Evolutionary conservation across 37 sponge, comb jelly and placozoan genomes (phyloP), one percentile per base, ranked within the genome.

Genomic region (Diacarnus erythraeanus): DNA sequence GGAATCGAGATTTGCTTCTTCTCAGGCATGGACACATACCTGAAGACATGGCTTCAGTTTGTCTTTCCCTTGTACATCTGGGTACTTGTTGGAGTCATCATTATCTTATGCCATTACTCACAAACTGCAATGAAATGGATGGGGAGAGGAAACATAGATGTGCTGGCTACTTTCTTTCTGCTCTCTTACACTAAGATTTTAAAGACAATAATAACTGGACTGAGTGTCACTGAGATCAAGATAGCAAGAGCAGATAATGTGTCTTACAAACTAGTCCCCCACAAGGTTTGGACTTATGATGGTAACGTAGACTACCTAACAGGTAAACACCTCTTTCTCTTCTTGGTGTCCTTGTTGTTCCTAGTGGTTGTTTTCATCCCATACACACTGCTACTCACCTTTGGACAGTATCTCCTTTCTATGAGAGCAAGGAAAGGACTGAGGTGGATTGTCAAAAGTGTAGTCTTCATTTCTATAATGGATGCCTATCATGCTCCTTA

Each of bases 11-110:
- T 37, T n/a, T 79, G 80, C 37, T 79, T 79, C 39, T 47, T 5
- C 31, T 42, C 33, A 65, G 80, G 80, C 23, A 38, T 79, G 69
- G 41, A 60, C 33, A 44, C 51, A 22, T 68, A 63, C 23, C n/a
- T 22, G 35, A 79, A 67, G 29, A 63, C 80, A 33, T 79, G 80
- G 80, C 57, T 79, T 15, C 80, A 79, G 57, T 79, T 79, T 68
- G 56, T 67, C 39, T 71, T 71, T 23, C 72, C 72, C 23, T 2
- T 71, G 39, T 71, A 71, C 72, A 38, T 71, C 17, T 71, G 72
- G 72, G 1, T 38, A 8, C 34, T 71, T 39, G 25, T 38, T 35
- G 72, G 38, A 18, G 17, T 39, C 8, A 39, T 71, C 25, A 71
- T 71, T 26, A 17, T 71, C 9, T n/a, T 38, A 1, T 39, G 38